phyloP scores from a whole-genome alignment of 2,113 vertebrate genomes.

The Prionailurus bengalensis region DNA sequence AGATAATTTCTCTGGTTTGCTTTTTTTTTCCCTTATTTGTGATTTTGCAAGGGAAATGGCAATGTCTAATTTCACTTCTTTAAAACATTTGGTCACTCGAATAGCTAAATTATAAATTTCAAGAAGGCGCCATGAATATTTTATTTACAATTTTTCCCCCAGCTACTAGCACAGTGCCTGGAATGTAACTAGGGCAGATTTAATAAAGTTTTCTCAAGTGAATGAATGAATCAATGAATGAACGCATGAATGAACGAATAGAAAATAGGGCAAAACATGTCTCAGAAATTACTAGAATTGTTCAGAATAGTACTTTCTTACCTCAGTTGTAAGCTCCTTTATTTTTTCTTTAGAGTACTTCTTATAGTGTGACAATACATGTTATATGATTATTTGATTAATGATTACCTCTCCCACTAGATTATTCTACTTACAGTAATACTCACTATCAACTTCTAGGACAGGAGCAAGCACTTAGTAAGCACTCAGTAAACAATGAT shows the following conservation, averaged over 20 bases:
- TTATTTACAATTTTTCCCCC: background rate
- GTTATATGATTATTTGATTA: background rate
- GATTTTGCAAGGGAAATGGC: slow-evolving; percentile 3
- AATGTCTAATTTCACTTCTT: slow-evolving; percentile 39
- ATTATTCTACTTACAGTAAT: background rate
- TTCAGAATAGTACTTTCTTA: background rate
- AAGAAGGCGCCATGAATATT: background rate
- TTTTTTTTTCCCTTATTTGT: background rate
- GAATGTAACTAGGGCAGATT: background rate
- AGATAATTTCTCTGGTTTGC: slow-evolving; percentile 21
- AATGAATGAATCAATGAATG: background rate
- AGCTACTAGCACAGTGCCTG: background rate
- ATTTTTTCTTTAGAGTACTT: background rate
- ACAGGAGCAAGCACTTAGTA: background rate
- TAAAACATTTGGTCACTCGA: slow-evolving; percentile 32
- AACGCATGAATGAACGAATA: background rate
- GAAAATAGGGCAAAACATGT: background rate
- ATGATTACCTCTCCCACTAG: background rate
- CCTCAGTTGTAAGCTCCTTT: background rate
- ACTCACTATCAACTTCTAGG: background rate
- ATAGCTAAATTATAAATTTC: slow-evolving; percentile 7
- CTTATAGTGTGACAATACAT: background rate
- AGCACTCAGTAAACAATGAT: background rate
- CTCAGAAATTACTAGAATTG: background rate
- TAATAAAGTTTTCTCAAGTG: background rate